These are phyloP conservation scores for Chaetops frenatus DNA, from an alignment of 2,113 vertebrate genomes.

Conservation along the genomic window DNA sequence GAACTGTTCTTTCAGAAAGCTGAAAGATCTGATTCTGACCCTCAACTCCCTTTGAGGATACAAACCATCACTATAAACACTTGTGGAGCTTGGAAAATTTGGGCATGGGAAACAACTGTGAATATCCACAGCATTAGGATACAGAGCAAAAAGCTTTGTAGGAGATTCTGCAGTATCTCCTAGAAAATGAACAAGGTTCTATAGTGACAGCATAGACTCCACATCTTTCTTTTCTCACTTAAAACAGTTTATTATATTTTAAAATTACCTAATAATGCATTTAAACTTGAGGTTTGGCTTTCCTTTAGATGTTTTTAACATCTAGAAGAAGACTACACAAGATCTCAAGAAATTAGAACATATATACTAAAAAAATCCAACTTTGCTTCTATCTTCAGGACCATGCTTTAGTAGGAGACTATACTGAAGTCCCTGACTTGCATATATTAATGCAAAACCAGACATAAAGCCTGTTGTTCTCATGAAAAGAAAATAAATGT, in stretches of 20 bases:
- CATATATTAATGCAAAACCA: not conserved
- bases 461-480: not conserved
- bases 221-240: not conserved
- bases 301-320: not conserved
- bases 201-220: not conserved
- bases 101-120: not conserved
- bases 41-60: not conserved
- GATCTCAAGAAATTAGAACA: not conserved
- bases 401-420: not conserved
- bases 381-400: not conserved
- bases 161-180: not conserved
- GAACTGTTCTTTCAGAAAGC: too few relatives aligned
- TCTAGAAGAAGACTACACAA: not conserved
- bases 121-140: not conserved
- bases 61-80: not conserved
- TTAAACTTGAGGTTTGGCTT: not conserved
- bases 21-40: not conserved
- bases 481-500: not conserved
- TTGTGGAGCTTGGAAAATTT: not conserved
- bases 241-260: not conserved
- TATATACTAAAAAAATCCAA: not conserved
- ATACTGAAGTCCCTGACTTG: not conserved
- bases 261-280: not conserved
- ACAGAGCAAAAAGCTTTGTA: not conserved
- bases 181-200: not conserved